phyloP scores from a whole-genome alignment of 2,888 invertebrate species.

The Carcina quercana region DNA sequence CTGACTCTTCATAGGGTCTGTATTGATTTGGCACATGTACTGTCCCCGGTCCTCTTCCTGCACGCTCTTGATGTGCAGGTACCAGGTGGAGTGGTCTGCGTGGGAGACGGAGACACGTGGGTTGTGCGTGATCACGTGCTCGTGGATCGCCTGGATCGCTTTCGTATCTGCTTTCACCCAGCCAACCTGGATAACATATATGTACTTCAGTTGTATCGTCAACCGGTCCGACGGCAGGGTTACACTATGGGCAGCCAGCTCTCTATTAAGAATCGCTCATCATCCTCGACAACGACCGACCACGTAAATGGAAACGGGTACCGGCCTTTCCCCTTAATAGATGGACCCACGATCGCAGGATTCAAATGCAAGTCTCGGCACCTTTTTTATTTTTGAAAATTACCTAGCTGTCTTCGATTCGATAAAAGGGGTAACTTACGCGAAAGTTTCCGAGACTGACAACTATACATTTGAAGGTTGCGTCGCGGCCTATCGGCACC shows the following conservation, averaged over 20 bases:
- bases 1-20: slow-evolving; percentile 92
- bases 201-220: neutral
- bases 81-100: slow-evolving; percentile 87
- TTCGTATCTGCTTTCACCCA: slow-evolving; percentile 91
- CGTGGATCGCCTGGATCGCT: slow-evolving; percentile 89
- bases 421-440: too few species aligned
- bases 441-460: slow-evolving; percentile 91
- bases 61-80: slow-evolving; percentile 85
- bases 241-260: too few species aligned
- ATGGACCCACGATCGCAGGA: too few species aligned
- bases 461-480: slow-evolving; percentile 91
- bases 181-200: slow-evolving; percentile 77
- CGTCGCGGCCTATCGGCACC: slow-evolving; percentile 89
- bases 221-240: neutral
- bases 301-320: too few species aligned
- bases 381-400: too few species aligned
- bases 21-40: slow-evolving; percentile 93
- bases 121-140: slow-evolving; percentile 91
- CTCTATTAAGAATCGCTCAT: too few species aligned
- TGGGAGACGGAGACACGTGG: slow-evolving; percentile 85
- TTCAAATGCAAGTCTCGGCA: too few species aligned
- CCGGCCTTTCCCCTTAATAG: too few species aligned
- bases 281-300: too few species aligned
- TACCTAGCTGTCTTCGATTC: too few species aligned
- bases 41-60: slow-evolving; percentile 87